Evolutionary conservation across 2,113 vertebrate genomes (phyloP), one percentile per base, ranked within the genome.

Genomic region (Ceyx cyanopectus): DNA sequence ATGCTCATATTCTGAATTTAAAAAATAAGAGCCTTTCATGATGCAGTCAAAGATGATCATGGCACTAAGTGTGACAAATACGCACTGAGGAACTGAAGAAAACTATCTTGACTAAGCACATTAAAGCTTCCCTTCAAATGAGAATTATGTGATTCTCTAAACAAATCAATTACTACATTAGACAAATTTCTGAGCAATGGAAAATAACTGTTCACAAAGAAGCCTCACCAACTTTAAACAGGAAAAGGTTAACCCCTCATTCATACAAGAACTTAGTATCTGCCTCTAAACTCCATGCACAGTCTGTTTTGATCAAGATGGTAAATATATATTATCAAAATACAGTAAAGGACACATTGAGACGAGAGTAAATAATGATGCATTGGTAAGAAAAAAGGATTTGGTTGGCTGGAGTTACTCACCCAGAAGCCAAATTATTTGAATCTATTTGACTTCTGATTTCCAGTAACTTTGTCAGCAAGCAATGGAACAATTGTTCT

Each of bases 401-500:
- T 43, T 57, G 48, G 43, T 56, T 83, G 74, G 81, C 78, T 90
- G 66, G 32, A 69, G 23, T 48, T 20, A 72, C 50, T 92, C 37
- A 92, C 7, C 51, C 32, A 85, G 54, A 87, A 92, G 48, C 29
- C 23, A 87, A 92, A 88, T 41, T 10, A 41, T 73, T 26, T 20
- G 11, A 17, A 24, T 91, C 17, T 43, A 3, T 41, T 79, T 14
- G 16, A 48, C 10, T 86, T 70, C 60, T 79, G 41, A 68, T 69
- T 89, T 83, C 29, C n/a, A 84, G 26, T 73, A 63, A 66, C 16
- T 61, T 78, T 67, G 69, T 76, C 62, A 93, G 78, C 21, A 84
- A 95, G 95, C 40, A 86, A 69, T 43, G 18, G n/a, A 62, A 16
- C 30, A 92, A 41, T 58, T 92, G 43, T 40, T 88, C 65, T 93